Percentiles rank a stretch among this genome's conserved stretches.
Evolutionary conservation across 35 echinoderm and acorn worm genomes (phyloP).

Genomic region (Ptychodera flava): DNA sequence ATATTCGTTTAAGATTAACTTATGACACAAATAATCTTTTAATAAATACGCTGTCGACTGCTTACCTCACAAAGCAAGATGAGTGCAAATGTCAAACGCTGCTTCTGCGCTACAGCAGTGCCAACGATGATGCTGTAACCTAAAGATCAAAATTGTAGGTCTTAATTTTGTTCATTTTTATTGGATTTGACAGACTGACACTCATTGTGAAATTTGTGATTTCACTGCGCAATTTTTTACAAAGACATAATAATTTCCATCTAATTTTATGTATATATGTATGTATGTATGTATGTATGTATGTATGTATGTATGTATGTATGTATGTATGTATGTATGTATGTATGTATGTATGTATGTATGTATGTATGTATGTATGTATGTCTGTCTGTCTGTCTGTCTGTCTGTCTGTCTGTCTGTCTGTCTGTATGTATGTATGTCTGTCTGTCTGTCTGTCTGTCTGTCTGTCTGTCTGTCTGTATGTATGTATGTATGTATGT

Average conservation of each 20-base stretch:
- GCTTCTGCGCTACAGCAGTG: too few species aligned
- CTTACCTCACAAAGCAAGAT: neutral
- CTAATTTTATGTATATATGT: neutral
- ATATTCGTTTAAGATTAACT: neutral
- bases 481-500: neutral
- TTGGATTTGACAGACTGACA: too few species aligned
- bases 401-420: neutral
- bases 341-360: constrained; percentile 2
- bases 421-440: neutral
- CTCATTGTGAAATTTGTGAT: too few species aligned
- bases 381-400: neutral
- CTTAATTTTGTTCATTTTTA: too few species aligned
- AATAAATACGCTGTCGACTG: neutral
- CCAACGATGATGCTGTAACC: too few species aligned
- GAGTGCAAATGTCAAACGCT: neutral
- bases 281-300: constrained; percentile 2
- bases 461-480: neutral
- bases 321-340: neutral
- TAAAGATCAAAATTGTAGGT: too few species aligned
- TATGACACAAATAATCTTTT: neutral
- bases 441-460: neutral
- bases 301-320: constrained; percentile 2
- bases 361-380: neutral
- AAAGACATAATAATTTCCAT: too few species aligned
- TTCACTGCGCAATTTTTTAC: too few species aligned